phyloP scores from a whole-genome alignment of 2,113 vertebrate genomes.

The Illadopsis cleaveri region DNA sequence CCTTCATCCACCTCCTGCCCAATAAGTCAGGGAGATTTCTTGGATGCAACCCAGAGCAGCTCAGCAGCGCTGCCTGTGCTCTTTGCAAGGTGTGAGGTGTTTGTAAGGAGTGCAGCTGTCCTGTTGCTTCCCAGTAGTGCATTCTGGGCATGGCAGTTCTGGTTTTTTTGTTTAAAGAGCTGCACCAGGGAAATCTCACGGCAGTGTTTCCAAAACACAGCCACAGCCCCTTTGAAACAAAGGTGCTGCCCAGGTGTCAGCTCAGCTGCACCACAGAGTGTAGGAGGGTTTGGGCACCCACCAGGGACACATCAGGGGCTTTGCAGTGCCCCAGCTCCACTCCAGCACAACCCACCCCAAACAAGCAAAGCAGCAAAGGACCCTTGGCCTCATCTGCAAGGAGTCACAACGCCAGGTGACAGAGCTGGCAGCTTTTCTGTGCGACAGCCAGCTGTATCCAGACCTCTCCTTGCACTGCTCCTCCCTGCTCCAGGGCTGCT shows the following conservation, averaged over 20 bases:
- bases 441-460: neutral
- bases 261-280: accelerated
- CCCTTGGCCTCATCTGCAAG: neutral
- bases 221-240: neutral
- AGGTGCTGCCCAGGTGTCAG: neutral
- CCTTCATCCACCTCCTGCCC: neutral
- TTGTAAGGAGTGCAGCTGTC: neutral
- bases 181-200: neutral
- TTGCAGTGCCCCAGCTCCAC: neutral
- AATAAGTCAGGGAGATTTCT: neutral
- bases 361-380: neutral
- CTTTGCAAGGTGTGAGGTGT: neutral
- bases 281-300: neutral
- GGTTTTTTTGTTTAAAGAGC: neutral
- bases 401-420: neutral
- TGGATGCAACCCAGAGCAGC: neutral
- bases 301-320: neutral
- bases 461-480: neutral
- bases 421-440: neutral
- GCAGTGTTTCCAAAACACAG: neutral
- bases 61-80: neutral
- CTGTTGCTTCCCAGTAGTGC: accelerated
- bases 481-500: neutral
- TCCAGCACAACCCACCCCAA: neutral
- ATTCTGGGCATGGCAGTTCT: neutral